A percentile compares a stretch with the other conserved stretches of the same genome.
These are phyloP conservation scores for Typhlichthys subterraneus DNA, from an alignment of 2,797 vertebrate genomes.

Conservation along the genomic window DNA sequence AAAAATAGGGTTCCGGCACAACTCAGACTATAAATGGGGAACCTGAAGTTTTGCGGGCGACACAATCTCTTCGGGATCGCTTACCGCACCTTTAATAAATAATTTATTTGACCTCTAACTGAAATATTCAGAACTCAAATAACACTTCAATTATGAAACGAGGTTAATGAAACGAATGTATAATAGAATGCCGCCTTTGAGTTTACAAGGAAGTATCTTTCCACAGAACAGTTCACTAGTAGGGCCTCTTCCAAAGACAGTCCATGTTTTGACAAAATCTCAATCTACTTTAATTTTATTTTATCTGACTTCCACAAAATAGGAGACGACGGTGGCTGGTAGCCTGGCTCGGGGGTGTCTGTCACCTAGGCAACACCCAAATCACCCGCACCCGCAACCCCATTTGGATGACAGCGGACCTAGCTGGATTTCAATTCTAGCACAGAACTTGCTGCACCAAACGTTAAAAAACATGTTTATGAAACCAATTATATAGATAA, in stretches of 20 bases:
- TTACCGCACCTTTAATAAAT: too few species aligned
- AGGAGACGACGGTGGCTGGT: slow-evolving; percentile 41
- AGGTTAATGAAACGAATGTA: too few species aligned
- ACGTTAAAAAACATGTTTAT: slow-evolving; percentile 10
- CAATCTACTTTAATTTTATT: neutral
- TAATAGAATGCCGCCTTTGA: too few species aligned
- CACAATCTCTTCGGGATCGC: too few species aligned
- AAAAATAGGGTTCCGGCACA: too few species aligned
- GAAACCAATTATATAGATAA: slow-evolving; percentile 38
- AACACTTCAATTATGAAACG: too few species aligned
- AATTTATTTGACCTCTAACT: too few species aligned
- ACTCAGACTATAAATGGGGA: too few species aligned
- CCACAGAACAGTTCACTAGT: neutral
- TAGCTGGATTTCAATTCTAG: slow-evolving; percentile 15
- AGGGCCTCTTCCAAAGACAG: neutral
- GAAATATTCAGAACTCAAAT: too few species aligned
- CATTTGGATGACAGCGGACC: slow-evolving; percentile 19
- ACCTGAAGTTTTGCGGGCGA: too few species aligned
- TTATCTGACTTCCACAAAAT: neutral
- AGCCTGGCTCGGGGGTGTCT: slow-evolving; percentile 14
- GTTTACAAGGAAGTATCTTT: neutral
- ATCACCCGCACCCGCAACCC: slow-evolving; percentile 20
- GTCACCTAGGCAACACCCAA: slow-evolving; percentile 21
- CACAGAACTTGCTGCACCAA: slow-evolving; percentile 26
- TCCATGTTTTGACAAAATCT: neutral